A percentile compares a stretch with the other conserved stretches of the same genome.
Conservation (phyloP, 1,140 invertebrate species). For the Drosophila saltans region DNA sequence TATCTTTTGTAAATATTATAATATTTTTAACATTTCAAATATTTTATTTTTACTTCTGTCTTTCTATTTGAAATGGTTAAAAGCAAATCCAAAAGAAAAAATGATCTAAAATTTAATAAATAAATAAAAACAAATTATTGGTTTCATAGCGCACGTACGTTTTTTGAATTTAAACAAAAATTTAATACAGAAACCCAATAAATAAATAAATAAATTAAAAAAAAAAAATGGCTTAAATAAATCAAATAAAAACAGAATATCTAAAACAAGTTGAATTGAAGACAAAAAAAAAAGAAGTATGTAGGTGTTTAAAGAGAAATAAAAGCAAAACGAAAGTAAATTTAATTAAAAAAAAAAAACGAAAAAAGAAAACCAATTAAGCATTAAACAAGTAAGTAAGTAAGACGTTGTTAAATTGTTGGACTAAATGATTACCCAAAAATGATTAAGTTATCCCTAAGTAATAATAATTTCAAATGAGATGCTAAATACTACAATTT, state of each 20-base stretch:
- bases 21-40: not conserved
- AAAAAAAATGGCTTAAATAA: slow-evolving; percentile 66
- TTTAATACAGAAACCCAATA: slow-evolving; percentile 53
- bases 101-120: slow-evolving; percentile 44
- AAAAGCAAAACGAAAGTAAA: slow-evolving; percentile 50
- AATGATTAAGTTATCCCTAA: slow-evolving; percentile 73
- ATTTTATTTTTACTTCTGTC: slow-evolving; percentile 1
- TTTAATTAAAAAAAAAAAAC: slow-evolving; percentile 36
- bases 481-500: slow-evolving; percentile 40
- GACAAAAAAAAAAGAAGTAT: slow-evolving; percentile 55
- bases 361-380: slow-evolving; percentile 52
- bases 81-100: slow-evolving; percentile 33
- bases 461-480: slow-evolving; percentile 57
- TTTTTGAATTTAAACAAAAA: slow-evolving; percentile 50
- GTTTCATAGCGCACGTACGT: slow-evolving; percentile 83
- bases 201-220: slow-evolving; percentile 23
- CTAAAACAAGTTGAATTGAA: slow-evolving; percentile 56
- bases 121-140: slow-evolving; percentile 74
- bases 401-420: slow-evolving; percentile 78
- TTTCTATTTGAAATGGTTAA: slow-evolving; percentile 42
- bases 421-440: slow-evolving; percentile 64
- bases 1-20: not conserved
- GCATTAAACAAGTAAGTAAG: slow-evolving; percentile 65
- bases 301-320: slow-evolving; percentile 74
- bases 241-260: slow-evolving; percentile 43